Percentiles rank a stretch among this genome's conserved stretches.
Evolutionary conservation across 2,888 invertebrate genomes (phyloP).

Genomic region (Acholoe squamosa): DNA sequence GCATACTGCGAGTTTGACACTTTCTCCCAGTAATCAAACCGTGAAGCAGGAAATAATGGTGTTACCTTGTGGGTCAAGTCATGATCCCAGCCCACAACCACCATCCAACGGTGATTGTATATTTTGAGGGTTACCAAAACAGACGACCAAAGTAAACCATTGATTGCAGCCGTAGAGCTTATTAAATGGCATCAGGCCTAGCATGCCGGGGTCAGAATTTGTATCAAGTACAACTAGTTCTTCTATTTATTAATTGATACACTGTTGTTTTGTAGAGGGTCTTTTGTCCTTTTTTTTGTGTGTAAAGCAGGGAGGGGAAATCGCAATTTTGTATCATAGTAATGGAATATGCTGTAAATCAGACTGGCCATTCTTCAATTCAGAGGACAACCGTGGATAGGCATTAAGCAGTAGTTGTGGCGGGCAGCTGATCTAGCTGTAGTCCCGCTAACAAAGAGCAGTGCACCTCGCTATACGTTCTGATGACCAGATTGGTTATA

Average conservation of each 20-base stretch:
- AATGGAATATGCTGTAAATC: background rate
- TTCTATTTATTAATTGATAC: constrained; percentile 50
- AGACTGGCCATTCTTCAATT: constrained; percentile 4
- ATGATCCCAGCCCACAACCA: background rate
- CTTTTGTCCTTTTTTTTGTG: background rate
- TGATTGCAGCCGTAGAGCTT: no score
- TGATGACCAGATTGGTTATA: no score
- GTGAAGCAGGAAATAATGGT: background rate
- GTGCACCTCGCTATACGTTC: no score
- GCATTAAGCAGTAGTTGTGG: background rate
- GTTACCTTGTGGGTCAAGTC: background rate
- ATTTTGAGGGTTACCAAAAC: constrained; percentile 26
- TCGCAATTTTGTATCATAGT: constrained; percentile 35
- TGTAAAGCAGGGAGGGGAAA: background rate
- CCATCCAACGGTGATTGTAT: constrained; percentile 31
- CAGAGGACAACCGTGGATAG: background rate
- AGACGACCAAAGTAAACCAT: constrained; percentile 15
- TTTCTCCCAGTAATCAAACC: constrained; percentile 22
- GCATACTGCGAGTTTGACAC: constrained; percentile 11
- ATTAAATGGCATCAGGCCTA: background rate
- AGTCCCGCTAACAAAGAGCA: no score
- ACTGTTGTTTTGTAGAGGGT: constrained; percentile 14
- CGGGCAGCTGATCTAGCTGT: no score
- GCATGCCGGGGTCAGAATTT: constrained; percentile 2
- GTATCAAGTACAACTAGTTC: constrained; percentile 53